A percentile compares a stretch with the other conserved stretches of the same genome.
These are phyloP conservation scores for Rhyacichthys aspro DNA, from an alignment of 2,797 vertebrate species.

Conservation along the genomic window DNA sequence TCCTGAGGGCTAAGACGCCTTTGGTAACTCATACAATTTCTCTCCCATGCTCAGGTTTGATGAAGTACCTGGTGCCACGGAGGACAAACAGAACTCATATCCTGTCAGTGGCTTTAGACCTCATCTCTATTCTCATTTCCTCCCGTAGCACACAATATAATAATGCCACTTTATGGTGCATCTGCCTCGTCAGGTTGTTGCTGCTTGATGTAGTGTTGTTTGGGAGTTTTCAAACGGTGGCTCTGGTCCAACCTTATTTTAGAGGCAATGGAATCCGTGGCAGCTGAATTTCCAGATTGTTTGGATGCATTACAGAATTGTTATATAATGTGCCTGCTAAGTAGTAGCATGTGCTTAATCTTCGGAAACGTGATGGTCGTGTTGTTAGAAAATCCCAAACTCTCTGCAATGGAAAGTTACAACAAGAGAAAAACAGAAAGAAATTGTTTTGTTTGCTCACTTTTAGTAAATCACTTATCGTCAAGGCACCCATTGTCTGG, in stretches of 20 bases:
- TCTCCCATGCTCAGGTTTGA: conserved; percentile 67
- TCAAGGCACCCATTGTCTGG: conserved; percentile 3
- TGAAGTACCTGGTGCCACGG: conserved; percentile 75
- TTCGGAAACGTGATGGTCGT: neutral
- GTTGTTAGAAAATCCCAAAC: neutral
- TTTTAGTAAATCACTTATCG: neutral
- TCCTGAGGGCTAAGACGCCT: conserved; percentile 49
- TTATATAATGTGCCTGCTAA: conserved; percentile 17
- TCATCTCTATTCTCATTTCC: conserved; percentile 76
- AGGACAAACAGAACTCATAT: conserved; percentile 82
- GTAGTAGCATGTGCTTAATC: conserved; percentile 1
- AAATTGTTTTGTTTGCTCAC: too few species aligned
- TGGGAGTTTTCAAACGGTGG: conserved; percentile 22
- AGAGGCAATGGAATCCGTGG: conserved; percentile 9
- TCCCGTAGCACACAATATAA: conserved; percentile 69
- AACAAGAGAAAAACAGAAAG: neutral
- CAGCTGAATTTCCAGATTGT: conserved; percentile 34
- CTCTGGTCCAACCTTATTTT: conserved; percentile 25
- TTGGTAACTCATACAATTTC: conserved; percentile 58
- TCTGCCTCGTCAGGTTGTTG: conserved; percentile 56
- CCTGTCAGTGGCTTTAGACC: conserved; percentile 77
- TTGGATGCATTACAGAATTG: conserved; percentile 25
- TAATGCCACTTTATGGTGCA: conserved; percentile 63
- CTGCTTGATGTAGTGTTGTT: conserved; percentile 53
- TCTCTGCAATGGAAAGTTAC: neutral